phyloP scores from a whole-genome alignment of 2,113 vertebrate species.

The Shinisaurus crocodilurus region DNA sequence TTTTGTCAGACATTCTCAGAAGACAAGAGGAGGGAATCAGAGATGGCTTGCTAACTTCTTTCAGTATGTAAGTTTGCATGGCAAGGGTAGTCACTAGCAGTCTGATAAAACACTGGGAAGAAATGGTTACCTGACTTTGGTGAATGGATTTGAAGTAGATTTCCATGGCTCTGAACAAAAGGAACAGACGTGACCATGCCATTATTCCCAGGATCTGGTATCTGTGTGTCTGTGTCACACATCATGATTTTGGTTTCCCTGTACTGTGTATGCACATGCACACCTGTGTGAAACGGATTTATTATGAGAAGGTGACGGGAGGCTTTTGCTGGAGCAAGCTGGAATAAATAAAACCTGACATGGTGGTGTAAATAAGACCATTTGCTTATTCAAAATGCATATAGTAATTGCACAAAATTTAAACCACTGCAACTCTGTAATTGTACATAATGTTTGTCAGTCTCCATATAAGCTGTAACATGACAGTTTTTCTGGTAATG shows the following conservation, averaged over 20 bases:
- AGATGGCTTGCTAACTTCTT: background rate
- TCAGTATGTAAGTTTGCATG: background rate
- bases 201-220: background rate
- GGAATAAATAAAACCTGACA: background rate
- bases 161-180: background rate
- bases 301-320: background rate
- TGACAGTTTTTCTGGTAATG: background rate
- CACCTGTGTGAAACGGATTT: background rate
- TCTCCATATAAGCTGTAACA: background rate
- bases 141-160: background rate
- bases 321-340: background rate
- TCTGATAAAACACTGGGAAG: background rate
- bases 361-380: background rate
- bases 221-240: background rate
- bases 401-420: background rate
- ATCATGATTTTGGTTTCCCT: background rate
- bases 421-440: background rate
- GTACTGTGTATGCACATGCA: background rate
- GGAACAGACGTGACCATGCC: background rate
- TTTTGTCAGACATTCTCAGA: background rate
- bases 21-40: no score
- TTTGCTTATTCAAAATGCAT: background rate
- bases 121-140: background rate
- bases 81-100: background rate
- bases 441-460: background rate